A percentile compares a stretch with the other conserved stretches of the same genome.
Conservation (phyloP, 2,888 invertebrate genomes). For the Neoascia interrupta region DNA sequence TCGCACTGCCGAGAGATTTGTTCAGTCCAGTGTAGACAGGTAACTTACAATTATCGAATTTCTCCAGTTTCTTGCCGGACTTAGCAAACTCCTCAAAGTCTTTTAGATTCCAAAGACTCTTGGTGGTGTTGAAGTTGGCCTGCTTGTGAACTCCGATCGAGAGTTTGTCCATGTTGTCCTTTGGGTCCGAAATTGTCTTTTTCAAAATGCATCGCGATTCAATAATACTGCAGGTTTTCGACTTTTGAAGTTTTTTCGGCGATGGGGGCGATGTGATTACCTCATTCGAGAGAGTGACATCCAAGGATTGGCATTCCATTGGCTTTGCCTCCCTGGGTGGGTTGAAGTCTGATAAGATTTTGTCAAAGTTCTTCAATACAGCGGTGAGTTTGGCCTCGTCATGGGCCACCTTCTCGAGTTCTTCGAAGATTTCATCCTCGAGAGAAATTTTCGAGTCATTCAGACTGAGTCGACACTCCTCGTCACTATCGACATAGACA, state of each 20-base stretch:
- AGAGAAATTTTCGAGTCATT: constrained; percentile 77
- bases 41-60: constrained; percentile 80
- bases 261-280: constrained; percentile 47
- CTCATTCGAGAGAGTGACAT: constrained; percentile 65
- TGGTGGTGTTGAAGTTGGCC: constrained; percentile 78
- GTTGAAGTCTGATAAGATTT: constrained; percentile 80
- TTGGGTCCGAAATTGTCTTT: constrained; percentile 80
- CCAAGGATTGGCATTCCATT: constrained; percentile 40
- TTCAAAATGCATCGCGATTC: constrained; percentile 85
- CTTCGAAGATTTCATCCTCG: constrained; percentile 79
- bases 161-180: constrained; percentile 44
- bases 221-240: constrained; percentile 86
- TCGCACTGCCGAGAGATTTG: constrained; percentile 69
- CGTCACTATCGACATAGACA: constrained; percentile 77
- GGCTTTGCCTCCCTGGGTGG: constrained; percentile 23
- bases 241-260: constrained; percentile 81
- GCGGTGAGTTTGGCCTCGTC: constrained; percentile 80
- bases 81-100: constrained; percentile 82
- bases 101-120: constrained; percentile 83
- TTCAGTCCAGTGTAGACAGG: constrained; percentile 78
- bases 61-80: constrained; percentile 76
- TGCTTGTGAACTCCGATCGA: constrained; percentile 70
- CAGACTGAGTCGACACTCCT: constrained; percentile 75
- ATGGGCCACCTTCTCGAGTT: constrained; percentile 79
- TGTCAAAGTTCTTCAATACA: constrained; percentile 81